Percentiles rank a stretch among this genome's conserved stretches.
Conservation (phyloP, 1,140 invertebrate genomes). For the Brachionus sp. region DNA sequence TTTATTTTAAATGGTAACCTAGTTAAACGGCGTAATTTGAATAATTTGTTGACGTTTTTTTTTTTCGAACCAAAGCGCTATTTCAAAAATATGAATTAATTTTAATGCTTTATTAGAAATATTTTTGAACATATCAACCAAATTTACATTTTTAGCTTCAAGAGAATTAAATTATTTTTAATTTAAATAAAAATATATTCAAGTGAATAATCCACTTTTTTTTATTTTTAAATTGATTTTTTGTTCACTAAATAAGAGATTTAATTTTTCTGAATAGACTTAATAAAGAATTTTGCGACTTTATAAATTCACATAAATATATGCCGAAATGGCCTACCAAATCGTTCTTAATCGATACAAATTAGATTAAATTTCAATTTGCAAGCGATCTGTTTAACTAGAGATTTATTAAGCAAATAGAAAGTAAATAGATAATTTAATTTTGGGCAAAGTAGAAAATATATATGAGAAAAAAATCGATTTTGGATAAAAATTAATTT, state of each 20-base stretch:
- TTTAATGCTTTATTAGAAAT: neutral
- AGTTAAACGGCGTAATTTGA: neutral
- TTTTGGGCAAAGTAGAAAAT: neutral
- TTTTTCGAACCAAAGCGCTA: neutral
- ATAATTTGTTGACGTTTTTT: neutral
- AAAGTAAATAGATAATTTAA: constrained; percentile 28
- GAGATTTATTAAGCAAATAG: neutral
- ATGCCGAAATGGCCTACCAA: neutral
- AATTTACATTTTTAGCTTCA: neutral
- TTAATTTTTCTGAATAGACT: neutral
- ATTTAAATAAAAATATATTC: neutral
- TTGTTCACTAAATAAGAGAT: neutral
- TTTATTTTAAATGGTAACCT: neutral
- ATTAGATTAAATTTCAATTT: constrained; percentile 34
- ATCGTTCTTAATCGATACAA: constrained; percentile 2
- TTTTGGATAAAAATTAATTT: neutral
- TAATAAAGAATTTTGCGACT: neutral
- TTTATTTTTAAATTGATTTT: neutral
- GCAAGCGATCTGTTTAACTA: constrained; percentile 27
- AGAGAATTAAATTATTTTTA: neutral
- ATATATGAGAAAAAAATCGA: neutral
- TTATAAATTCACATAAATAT: neutral
- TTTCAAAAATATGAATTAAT: neutral
- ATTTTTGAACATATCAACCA: neutral
- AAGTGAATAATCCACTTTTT: neutral